Evolutionary conservation across 2,797 vertebrate species (phyloP).

Genomic region (Acropternis orthonyx): DNA sequence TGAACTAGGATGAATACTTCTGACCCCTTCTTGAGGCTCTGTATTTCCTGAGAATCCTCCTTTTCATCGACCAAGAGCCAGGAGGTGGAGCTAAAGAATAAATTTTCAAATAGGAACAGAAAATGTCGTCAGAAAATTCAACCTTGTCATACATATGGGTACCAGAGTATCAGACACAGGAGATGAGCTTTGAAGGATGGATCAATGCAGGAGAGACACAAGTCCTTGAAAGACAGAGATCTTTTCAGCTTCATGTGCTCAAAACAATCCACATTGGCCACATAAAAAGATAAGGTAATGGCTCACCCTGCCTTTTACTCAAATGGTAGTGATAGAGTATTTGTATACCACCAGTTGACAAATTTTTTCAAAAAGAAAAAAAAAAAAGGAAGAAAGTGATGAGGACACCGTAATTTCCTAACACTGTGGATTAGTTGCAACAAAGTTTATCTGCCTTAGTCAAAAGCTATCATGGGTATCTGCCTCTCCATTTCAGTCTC

Average conservation of each 20-base stretch:
- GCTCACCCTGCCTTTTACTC: neutral
- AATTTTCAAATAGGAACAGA: conserved; percentile 10
- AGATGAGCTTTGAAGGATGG: neutral
- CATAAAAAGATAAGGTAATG: neutral
- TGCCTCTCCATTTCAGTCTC: neutral
- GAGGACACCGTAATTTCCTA: conserved; percentile 1
- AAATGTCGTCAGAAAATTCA: neutral
- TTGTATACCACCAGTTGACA: neutral
- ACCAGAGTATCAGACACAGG: neutral
- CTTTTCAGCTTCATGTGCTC: neutral
- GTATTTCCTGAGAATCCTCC: neutral
- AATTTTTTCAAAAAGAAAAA: neutral
- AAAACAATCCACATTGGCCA: neutral
- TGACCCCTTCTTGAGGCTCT: neutral
- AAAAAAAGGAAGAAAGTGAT: neutral
- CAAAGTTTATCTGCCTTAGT: neutral
- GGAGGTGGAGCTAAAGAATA: conserved; percentile 61
- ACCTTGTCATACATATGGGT: neutral
- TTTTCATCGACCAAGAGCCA: conserved; percentile 1
- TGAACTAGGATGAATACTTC: neutral
- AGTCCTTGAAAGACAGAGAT: neutral
- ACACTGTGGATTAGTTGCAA: neutral
- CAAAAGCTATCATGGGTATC: neutral
- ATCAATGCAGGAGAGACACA: neutral
- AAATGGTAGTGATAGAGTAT: neutral